Conservation (phyloP, 2,888 invertebrate species). For the Meghimatium bilineatum region DNA sequence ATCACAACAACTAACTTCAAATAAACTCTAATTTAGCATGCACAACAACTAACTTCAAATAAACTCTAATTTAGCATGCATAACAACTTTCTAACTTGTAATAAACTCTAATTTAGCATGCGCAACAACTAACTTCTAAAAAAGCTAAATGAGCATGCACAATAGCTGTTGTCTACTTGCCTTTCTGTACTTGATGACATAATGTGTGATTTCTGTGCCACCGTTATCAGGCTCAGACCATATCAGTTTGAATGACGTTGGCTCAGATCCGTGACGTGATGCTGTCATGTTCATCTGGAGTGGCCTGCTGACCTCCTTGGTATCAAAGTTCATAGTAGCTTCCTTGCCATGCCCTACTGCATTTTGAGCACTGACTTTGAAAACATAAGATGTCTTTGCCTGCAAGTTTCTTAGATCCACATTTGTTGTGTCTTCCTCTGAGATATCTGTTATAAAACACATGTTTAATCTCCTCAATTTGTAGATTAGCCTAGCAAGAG, state of each 20-base stretch:
- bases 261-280: background rate
- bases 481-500: too few species aligned
- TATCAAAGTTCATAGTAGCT: background rate
- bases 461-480: too few species aligned
- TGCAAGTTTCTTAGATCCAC: conserved; percentile 1
- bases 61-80: too few species aligned
- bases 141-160: too few species aligned
- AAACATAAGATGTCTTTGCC: conserved; percentile 22
- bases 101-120: too few species aligned
- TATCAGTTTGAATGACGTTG: conserved; percentile 15
- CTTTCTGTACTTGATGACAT: conserved; percentile 36
- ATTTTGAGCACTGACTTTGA: conserved; percentile 22
- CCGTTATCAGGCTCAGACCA: conserved; percentile 41
- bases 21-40: too few species aligned
- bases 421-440: background rate
- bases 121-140: too few species aligned
- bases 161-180: background rate
- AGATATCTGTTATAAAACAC: background rate
- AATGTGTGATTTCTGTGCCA: conserved; percentile 31
- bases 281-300: conserved; percentile 26
- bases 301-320: conserved; percentile 36
- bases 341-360: background rate
- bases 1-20: too few species aligned
- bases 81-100: too few species aligned
- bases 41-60: too few species aligned